Base-by-base conservation (phyloP, 1,140 invertebrate genomes). In the Anadara kagoshimensis region DNA sequence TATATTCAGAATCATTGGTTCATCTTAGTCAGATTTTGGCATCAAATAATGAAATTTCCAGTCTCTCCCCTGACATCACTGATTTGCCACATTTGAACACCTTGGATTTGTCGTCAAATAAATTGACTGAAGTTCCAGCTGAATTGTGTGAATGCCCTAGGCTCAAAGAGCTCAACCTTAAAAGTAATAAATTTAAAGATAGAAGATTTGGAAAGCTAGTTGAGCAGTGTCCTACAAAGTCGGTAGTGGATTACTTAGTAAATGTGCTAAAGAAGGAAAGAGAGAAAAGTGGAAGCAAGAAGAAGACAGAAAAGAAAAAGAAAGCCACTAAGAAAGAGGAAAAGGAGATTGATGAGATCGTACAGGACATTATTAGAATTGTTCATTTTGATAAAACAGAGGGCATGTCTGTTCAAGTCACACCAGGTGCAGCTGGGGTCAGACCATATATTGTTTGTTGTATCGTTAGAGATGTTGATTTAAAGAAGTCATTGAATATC, bases 391-490 rank as follows among this genome's bases (percentile, higher is more conserved):
- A 76, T 5, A 84, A 87, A 58, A 92, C 93, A 49, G 86, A 90
- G 18, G 90, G 89, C 12, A 76, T 91, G 11, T 86, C 89, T 51
- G 90, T 94, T 0, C 91, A 91, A 81, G 89, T 92, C 3, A 89
- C 89, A 0, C 90, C 93, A 64, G 81, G 90, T 73, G 91, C 93
- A 0, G 90, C 81, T 73, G 85, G 80, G 62, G 90, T 95, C 12
- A 89, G 94, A 70, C 93, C 93, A 5, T 92, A 93, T 80, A 93
- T 96, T 67, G 88, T 94, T 10, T 93, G 92, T 78, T 95, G 94
- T 85, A 91, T 95, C 44, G 88, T 96, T 1, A 90, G 89, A 69
- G 91, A 93, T 76, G 79, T 95, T 5, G 88, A 90, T 57, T 93
- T 96, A 68, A 65, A 78, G 16, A 92, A 90, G 49, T 91, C 92